Percentiles rank a stretch among this genome's conserved stretches.
Evolutionary conservation across 2,797 vertebrate genomes (phyloP).

Genomic region (Smutsia gigantea): DNA sequence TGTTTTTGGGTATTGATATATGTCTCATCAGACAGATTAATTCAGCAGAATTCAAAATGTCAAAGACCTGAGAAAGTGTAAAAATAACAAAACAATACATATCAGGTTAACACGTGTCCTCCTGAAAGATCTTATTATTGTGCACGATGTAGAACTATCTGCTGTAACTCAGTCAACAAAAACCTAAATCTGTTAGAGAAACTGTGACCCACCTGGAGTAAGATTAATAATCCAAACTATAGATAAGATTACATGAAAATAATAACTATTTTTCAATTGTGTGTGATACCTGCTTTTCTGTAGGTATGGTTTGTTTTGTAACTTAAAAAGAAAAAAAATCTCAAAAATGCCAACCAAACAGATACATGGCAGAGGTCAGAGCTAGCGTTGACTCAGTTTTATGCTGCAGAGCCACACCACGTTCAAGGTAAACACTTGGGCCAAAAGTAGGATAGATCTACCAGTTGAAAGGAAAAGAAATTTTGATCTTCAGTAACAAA

Average conservation of each 20-base stretch:
- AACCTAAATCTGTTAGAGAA: neutral
- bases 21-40: conserved; percentile 93
- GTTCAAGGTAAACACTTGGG: neutral
- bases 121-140: neutral
- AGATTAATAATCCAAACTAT: neutral
- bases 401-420: neutral
- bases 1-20: conserved; percentile 84
- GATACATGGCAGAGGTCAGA: neutral
- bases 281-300: neutral
- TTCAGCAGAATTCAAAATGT: conserved; percentile 93
- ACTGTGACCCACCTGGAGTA: neutral
- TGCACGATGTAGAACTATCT: neutral
- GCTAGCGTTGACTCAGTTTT: neutral
- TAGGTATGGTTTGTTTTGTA: neutral
- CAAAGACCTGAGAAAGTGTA: conserved; percentile 91
- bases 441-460: neutral
- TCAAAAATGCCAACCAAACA: neutral
- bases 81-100: neutral
- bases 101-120: neutral
- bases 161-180: neutral
- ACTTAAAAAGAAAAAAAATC: neutral
- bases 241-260: neutral
- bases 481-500: neutral
- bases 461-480: neutral
- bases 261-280: neutral